phyloP scores from a whole-genome alignment of 2,113 vertebrate genomes.

The Nothobranchius kuhntae region DNA sequence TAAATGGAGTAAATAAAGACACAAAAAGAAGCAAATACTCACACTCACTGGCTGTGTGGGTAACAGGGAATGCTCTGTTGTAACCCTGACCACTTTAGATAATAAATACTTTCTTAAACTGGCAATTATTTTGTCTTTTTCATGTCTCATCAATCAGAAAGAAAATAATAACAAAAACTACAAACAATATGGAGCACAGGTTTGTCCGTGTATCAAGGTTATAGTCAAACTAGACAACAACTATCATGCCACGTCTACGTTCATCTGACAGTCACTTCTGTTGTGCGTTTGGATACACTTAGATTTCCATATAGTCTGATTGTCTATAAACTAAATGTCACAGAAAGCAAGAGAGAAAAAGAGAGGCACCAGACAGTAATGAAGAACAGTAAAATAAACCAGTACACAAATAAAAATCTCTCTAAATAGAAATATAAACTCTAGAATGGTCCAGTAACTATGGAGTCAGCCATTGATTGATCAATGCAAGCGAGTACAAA shows the following conservation, averaged over 20 bases:
- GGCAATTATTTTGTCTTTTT: slow-evolving; percentile 22
- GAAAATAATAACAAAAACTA: slow-evolving; percentile 41
- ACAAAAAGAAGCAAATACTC: slow-evolving; percentile 17
- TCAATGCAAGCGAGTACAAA: slow-evolving; percentile 67
- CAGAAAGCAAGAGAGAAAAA: slow-evolving; percentile 46
- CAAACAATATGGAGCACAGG: slow-evolving; percentile 54
- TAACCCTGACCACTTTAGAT: slow-evolving; percentile 23
- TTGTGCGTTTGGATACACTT: slow-evolving; percentile 40
- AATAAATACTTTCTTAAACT: slow-evolving; percentile 42
- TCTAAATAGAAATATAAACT: slow-evolving; percentile 78
- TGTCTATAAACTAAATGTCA: slow-evolving; percentile 75
- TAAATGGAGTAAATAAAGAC: slow-evolving; percentile 3
- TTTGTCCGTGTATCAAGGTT: slow-evolving; percentile 55
- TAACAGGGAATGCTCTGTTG: slow-evolving; percentile 48
- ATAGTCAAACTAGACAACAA: slow-evolving; percentile 62
- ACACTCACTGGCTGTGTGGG: not conserved
- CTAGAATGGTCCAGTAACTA: slow-evolving; percentile 58
- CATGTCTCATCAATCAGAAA: slow-evolving; percentile 39
- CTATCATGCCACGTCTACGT: slow-evolving; percentile 63
- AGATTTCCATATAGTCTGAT: slow-evolving; percentile 64
- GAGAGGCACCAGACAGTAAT: slow-evolving; percentile 74
- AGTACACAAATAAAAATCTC: slow-evolving; percentile 70
- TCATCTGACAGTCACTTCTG: slow-evolving; percentile 51
- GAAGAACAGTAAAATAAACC: slow-evolving; percentile 51
- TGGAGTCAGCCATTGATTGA: slow-evolving; percentile 52